Evolutionary conservation across 2,797 vertebrate genomes (phyloP).

Genomic region (Peromyscus nudipes): DNA sequence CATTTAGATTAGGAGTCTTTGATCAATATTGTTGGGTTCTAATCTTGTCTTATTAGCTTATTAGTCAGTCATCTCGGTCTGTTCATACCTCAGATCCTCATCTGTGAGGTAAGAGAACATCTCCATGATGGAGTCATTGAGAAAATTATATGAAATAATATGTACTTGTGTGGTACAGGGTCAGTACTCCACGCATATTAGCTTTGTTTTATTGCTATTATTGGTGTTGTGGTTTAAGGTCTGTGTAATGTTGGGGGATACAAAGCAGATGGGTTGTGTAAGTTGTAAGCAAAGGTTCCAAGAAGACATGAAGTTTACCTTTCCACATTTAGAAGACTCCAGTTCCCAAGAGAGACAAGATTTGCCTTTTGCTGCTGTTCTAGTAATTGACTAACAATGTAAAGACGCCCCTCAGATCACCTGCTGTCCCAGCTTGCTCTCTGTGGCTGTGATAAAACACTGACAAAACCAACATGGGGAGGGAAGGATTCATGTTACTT

Average conservation of each 20-base stretch:
- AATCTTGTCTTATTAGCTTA: background rate
- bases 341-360: background rate
- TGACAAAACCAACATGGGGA: background rate
- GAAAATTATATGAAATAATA: background rate
- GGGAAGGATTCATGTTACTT: background rate
- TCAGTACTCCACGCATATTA: fast-evolving
- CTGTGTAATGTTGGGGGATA: background rate
- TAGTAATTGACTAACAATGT: fast-evolving
- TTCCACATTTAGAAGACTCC: conserved; percentile 6
- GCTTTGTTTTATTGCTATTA: background rate
- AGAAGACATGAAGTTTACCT: conserved; percentile 54
- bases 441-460: background rate
- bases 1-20: background rate
- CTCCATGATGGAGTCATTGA: fast-evolving
- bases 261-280: conserved; percentile 14
- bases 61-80: background rate
- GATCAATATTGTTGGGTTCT: background rate
- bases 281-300: conserved; percentile 48
- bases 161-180: background rate
- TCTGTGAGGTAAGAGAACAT: background rate
- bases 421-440: background rate
- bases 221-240: background rate
- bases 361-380: background rate
- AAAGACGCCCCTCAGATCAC: background rate
- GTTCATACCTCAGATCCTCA: background rate